phyloP scores from a whole-genome alignment of 1,140 invertebrate genomes.

The Nasonia longicornis region DNA sequence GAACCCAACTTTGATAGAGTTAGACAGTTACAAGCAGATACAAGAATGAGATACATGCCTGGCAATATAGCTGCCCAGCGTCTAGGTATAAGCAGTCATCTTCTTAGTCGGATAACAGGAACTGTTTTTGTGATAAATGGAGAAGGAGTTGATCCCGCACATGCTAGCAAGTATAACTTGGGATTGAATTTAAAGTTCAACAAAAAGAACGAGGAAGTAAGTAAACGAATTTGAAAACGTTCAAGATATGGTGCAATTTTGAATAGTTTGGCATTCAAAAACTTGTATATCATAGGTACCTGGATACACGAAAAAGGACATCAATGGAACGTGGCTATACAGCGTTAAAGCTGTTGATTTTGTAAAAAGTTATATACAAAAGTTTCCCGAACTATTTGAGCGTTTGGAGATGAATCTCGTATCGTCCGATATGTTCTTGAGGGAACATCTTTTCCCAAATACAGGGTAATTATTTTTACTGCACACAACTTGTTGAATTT shows the following conservation, averaged over 20 bases:
- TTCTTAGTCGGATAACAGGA: constrained; percentile 88
- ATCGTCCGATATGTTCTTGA: constrained; percentile 73
- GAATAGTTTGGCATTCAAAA: constrained; percentile 11
- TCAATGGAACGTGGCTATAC: constrained; percentile 82
- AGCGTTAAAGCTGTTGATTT: constrained; percentile 81
- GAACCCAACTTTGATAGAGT: constrained; percentile 69
- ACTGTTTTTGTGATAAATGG: constrained; percentile 75
- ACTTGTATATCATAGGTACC: constrained; percentile 72
- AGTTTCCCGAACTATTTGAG: constrained; percentile 83
- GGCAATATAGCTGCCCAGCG: constrained; percentile 65
- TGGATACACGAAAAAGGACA: constrained; percentile 83
- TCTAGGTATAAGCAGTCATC: constrained; percentile 75
- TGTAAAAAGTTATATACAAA: constrained; percentile 76
- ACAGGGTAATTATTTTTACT: constrained; percentile 31
- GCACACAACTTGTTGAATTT: constrained; percentile 13
- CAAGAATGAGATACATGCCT: constrained; percentile 57
- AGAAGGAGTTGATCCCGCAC: constrained; percentile 56
- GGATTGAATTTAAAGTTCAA: constrained; percentile 94
- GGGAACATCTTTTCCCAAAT: constrained; percentile 75
- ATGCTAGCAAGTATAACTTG: constrained; percentile 80
- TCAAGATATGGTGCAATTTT: constrained; percentile 24
- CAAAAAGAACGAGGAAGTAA: constrained; percentile 79
- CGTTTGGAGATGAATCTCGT: constrained; percentile 66
- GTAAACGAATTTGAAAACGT: constrained; percentile 44
- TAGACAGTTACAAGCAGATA: constrained; percentile 48